These are phyloP conservation scores for Cepaea nemoralis DNA, from an alignment of 1,140 invertebrate genomes.

Conservation along the genomic window DNA sequence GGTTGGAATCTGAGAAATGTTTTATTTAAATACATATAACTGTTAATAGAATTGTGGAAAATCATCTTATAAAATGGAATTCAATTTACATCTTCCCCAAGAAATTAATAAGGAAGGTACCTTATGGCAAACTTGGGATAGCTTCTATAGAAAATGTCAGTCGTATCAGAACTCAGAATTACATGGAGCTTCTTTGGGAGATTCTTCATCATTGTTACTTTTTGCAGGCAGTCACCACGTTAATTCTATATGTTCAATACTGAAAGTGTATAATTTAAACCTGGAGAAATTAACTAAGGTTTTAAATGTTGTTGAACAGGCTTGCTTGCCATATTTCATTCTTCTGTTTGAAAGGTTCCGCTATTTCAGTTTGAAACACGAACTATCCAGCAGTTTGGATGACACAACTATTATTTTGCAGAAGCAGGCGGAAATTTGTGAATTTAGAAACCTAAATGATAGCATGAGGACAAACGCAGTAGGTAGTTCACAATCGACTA, in stretches of 20 bases:
- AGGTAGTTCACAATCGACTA: background rate
- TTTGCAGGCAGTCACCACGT: constrained; percentile 23
- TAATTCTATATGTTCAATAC: background rate
- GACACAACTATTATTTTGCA: constrained; percentile 3
- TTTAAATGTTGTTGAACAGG: constrained; percentile 22
- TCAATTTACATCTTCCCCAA: constrained; percentile 17
- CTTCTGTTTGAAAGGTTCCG: constrained; percentile 27
- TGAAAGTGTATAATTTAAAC: constrained; percentile 2
- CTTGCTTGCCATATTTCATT: constrained; percentile 24
- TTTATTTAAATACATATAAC: no score
- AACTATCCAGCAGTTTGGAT: background rate
- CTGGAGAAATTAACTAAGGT: constrained; percentile 2
- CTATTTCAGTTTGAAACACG: constrained; percentile 14
- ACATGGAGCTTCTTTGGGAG: background rate
- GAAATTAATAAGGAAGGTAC: constrained; percentile 3
- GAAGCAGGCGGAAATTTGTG: constrained; percentile 17
- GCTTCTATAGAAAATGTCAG: constrained; percentile 15
- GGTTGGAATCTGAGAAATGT: no score
- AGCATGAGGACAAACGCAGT: constrained; percentile 14
- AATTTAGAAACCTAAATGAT: constrained; percentile 21
- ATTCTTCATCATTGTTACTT: constrained; percentile 15
- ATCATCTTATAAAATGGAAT: constrained; percentile 1
- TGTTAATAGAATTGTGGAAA: no score
- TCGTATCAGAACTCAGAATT: background rate
- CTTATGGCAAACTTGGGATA: constrained; percentile 11